Base-by-base conservation (phyloP, 2,888 invertebrate species). In the Luperina nickerlii region DNA sequence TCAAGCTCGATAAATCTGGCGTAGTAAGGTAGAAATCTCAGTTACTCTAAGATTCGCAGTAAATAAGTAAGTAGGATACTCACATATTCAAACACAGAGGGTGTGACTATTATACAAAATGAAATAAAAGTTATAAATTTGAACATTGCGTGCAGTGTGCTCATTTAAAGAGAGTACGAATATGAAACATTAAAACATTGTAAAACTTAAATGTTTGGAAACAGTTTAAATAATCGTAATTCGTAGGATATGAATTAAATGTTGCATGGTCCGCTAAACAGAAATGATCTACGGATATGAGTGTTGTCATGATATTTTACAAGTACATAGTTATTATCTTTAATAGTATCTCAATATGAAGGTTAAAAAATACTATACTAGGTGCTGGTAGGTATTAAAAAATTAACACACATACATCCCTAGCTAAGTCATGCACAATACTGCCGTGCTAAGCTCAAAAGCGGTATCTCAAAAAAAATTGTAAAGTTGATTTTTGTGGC, bases 261-360 rank as follows among this genome's bases (percentile, higher is more conserved):
- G 38, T 51, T 60, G 24, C 27, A 78, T 72, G 84, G 84, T 78
- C 42, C 1, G 57, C 8, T 84, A 80, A 24, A 65, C 72, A 48
- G 9, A 65, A 45, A 65, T 60, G 0, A 79, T 79, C 13, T 24
- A 38, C 8, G 0, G 20, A 18, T 20, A 63, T 32, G 0, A 48
- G 38, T 48, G 38, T 48, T 27, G 15, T 57, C 11, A 32, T 57
- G 27, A 70, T 42, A 42, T 57, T 79, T 79, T 60, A 15, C 13
- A 51, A 80, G 45, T 67, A 45, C 1, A 0, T 45, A 79, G 4
- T 67, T 57, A 27, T 38, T 76, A 62, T 62, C 20, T 48, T 15
- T 60, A 38, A 75, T 75, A 13, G 7, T 7, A 62, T 42, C 3
- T 27, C 11, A 42, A 20, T 7, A 13, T n/a, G 7, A 38, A 65